phyloP scores from a whole-genome alignment of 2,113 vertebrate genomes.

The Sylvietta virens region DNA sequence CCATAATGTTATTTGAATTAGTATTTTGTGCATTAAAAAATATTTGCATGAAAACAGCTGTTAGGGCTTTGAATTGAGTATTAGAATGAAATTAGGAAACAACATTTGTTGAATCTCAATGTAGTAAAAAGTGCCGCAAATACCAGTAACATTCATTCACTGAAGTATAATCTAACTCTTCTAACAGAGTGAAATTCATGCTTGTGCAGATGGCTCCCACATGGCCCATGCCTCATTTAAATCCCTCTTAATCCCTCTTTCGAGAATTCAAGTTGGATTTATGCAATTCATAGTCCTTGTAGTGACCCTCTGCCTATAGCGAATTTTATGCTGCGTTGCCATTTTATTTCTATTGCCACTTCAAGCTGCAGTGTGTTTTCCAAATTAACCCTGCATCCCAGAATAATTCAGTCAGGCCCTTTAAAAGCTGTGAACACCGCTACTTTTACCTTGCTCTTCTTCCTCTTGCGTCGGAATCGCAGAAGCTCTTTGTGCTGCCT shows the following conservation, averaged over 20 bases:
- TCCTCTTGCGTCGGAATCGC: slow-evolving; percentile 83
- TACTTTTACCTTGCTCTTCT: slow-evolving; percentile 84
- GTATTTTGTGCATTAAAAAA: neutral
- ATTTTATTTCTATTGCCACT: neutral
- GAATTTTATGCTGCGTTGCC: neutral
- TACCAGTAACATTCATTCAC: neutral
- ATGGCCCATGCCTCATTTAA: neutral
- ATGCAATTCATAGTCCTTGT: neutral
- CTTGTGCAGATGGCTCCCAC: slow-evolving; percentile 3
- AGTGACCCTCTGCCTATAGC: neutral
- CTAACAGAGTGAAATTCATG: neutral
- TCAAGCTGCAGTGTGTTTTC: neutral
- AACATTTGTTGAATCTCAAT: neutral
- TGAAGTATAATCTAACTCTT: neutral
- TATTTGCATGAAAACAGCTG: neutral
- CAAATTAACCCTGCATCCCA: neutral
- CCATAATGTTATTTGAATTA: neutral
- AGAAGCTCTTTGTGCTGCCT: slow-evolving; percentile 96
- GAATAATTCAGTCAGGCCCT: neutral
- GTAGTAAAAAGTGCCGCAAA: neutral
- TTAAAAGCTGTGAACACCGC: neutral
- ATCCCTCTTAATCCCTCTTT: slow-evolving; percentile 36
- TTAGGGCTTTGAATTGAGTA: neutral
- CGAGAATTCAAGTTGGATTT: neutral
- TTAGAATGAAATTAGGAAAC: neutral